A percentile compares a stretch with the other conserved stretches of the same genome.
phyloP scores from a whole-genome alignment of 2,888 invertebrate species.

The Tenodera sinensis region DNA sequence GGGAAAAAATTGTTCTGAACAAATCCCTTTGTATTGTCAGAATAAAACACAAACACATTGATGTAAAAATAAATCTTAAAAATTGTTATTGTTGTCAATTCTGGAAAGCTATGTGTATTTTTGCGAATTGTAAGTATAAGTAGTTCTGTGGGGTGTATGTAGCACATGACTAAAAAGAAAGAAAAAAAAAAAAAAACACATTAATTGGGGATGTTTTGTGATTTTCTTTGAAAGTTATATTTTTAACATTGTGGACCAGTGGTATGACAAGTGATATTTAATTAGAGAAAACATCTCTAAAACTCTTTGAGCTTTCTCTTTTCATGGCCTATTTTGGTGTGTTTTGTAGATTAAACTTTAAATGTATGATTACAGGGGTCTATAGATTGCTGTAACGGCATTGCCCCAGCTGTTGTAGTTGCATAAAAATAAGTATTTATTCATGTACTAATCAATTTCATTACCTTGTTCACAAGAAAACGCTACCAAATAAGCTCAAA shows the following conservation, averaged over 20 bases:
- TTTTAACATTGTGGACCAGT: conserved; percentile 1
- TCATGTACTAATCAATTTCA: neutral
- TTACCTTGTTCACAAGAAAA: neutral
- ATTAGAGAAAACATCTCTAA: neutral
- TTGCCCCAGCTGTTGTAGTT: neutral
- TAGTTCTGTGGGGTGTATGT: neutral
- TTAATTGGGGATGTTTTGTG: neutral
- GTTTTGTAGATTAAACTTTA: neutral
- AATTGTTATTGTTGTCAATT: neutral
- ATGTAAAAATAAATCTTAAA: neutral
- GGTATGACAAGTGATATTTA: neutral
- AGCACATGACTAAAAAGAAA: neutral
- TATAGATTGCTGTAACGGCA: neutral
- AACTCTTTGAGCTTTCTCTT: conserved; percentile 5
- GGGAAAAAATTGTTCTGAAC: neutral
- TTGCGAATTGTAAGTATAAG: neutral
- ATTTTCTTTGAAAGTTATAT: neutral
- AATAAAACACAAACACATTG: neutral
- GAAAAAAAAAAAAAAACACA: neutral
- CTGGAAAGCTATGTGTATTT: neutral
- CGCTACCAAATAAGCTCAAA: neutral
- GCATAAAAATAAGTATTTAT: neutral
- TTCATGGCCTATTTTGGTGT: conserved; percentile 13
- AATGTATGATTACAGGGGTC: neutral
- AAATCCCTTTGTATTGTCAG: neutral